Conservation (phyloP, 2,888 invertebrate species). For the Meteorus colon region DNA sequence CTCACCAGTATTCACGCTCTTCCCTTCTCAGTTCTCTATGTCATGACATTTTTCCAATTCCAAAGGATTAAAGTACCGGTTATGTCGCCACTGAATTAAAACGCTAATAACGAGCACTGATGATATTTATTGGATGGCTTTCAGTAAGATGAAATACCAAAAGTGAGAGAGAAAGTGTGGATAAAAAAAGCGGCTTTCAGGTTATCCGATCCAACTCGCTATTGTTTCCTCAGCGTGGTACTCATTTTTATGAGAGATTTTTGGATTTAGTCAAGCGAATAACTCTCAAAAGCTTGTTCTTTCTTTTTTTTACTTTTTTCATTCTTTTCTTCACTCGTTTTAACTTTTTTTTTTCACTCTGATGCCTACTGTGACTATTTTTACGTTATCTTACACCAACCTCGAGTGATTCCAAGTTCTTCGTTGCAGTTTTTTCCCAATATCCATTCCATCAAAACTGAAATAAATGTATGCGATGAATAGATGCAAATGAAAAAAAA, state of each 20-base stretch:
- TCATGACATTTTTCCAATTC: conserved; percentile 66
- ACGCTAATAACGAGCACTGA: conserved; percentile 69
- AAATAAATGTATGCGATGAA: background rate
- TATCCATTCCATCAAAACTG: background rate
- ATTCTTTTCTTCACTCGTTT: conserved; percentile 7
- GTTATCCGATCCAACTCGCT: conserved; percentile 48
- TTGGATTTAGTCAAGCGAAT: conserved; percentile 64
- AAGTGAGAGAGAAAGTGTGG: conserved; percentile 16
- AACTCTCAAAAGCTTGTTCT: conserved; percentile 39
- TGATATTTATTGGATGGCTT: conserved; percentile 70
- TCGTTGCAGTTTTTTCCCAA: background rate
- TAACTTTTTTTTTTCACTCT: background rate
- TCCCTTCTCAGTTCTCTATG: conserved; percentile 28
- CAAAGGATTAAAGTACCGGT: conserved; percentile 67
- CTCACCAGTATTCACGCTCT: conserved; percentile 24
- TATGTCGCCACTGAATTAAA: conserved; percentile 65
- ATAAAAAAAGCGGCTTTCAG: conserved; percentile 9
- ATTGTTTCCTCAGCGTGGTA: conserved; percentile 68
- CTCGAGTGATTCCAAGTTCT: background rate
- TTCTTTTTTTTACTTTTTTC: background rate
- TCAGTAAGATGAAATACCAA: conserved; percentile 43
- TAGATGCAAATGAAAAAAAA: background rate
- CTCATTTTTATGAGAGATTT: conserved; percentile 70
- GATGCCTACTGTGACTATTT: background rate
- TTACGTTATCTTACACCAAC: background rate